These are phyloP conservation scores for Schizotus pectinicornis DNA, from an alignment of 2,888 invertebrate species.

Conservation along the genomic window DNA sequence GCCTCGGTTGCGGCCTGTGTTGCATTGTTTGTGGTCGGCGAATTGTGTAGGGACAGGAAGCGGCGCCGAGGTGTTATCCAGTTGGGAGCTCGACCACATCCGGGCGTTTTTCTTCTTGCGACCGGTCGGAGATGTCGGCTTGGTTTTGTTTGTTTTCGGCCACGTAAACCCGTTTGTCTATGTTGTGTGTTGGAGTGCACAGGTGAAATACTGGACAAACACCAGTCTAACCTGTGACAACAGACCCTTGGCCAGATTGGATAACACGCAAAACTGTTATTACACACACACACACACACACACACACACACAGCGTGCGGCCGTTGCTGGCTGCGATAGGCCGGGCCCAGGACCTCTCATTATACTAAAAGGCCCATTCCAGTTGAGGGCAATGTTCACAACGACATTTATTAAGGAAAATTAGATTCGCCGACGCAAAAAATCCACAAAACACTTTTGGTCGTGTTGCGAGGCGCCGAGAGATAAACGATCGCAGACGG, in stretches of 20 bases:
- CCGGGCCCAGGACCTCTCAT: conserved; percentile 45
- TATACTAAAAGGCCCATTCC: conserved; percentile 51
- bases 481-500: too few species aligned
- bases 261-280: conserved; percentile 52
- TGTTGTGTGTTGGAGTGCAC: conserved; percentile 23
- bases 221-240: conserved; percentile 46
- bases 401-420: conserved; percentile 45
- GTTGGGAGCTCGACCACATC: too few species aligned
- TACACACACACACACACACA: too few species aligned
- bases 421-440: conserved; percentile 9
- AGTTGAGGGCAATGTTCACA: conserved; percentile 46
- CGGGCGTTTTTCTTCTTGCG: too few species aligned
- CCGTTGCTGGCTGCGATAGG: conserved; percentile 17
- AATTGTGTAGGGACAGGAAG: too few species aligned
- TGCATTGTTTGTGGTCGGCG: too few species aligned
- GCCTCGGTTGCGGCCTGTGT: too few species aligned
- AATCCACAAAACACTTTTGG: too few species aligned
- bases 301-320: conserved; percentile 36
- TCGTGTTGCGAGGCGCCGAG: too few species aligned
- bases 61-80: too few species aligned
- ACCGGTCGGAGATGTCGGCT: too few species aligned
- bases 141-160: conserved; percentile 5
- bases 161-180: conserved; percentile 11
- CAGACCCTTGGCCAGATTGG: conserved; percentile 45
- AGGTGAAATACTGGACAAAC: conserved; percentile 26